Conservation (phyloP, 2,797 vertebrate genomes). For the Odontamblyopus lacepedii region DNA sequence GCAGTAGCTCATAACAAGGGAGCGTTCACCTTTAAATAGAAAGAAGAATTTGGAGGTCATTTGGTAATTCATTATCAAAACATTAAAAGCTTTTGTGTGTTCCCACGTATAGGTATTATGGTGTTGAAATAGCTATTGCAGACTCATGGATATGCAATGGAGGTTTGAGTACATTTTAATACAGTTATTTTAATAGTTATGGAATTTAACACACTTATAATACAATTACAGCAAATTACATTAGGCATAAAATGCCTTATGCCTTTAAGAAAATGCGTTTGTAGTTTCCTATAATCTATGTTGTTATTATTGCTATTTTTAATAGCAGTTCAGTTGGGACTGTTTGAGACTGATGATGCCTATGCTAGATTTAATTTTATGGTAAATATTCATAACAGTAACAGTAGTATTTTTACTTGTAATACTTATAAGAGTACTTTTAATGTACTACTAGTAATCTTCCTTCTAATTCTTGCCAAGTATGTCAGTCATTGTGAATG, state of each 20-base stretch:
- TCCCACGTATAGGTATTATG: not conserved
- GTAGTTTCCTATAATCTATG: no score
- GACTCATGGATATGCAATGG: not conserved
- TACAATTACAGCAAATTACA: no score
- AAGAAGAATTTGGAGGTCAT: conserved; percentile 5
- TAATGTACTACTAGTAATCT: not conserved
- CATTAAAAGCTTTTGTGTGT: not conserved
- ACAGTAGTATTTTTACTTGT: not conserved
- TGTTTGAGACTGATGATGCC: no score
- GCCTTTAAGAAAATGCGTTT: no score
- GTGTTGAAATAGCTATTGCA: not conserved
- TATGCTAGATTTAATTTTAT: not conserved
- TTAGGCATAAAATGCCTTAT: no score
- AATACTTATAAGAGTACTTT: no score
- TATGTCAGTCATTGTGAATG: not conserved
- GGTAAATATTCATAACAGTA: not conserved
- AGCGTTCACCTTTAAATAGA: conserved; percentile 11
- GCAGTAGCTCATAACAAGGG: conserved; percentile 10
- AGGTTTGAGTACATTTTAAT: not conserved
- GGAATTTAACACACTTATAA: no score
- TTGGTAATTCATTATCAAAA: not conserved
- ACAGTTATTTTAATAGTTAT: no score
- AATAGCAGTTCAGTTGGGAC: no score
- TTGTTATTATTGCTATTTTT: no score
- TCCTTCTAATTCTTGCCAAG: not conserved